phyloP scores from a whole-genome alignment of 1,140 invertebrate species.

The Globodera ellingtonae region DNA sequence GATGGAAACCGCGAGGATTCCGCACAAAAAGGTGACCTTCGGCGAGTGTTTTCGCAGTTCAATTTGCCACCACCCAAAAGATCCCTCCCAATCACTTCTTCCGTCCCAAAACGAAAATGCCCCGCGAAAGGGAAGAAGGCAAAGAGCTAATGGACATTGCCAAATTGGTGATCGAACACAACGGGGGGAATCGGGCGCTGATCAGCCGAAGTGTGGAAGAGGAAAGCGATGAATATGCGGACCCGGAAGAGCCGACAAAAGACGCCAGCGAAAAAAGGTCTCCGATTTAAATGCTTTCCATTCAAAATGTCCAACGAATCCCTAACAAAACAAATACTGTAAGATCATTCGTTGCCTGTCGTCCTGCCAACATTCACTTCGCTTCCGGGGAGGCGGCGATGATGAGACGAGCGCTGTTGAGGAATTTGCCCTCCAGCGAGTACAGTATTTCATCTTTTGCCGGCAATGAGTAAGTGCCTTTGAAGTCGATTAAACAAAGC shows the following conservation, averaged over 20 bases:
- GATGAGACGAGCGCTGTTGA: neutral
- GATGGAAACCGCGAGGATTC: conserved; percentile 5
- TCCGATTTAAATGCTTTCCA: neutral
- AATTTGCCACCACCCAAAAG: neutral
- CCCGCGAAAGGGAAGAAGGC: conserved; percentile 1
- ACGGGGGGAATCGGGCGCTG: neutral
- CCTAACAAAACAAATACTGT: no score
- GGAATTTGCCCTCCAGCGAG: neutral
- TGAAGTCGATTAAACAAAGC: neutral
- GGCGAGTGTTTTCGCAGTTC: neutral
- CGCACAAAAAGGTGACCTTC: neutral
- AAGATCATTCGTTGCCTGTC: neutral
- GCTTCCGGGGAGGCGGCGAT: neutral
- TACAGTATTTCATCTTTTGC: neutral
- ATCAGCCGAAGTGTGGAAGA: conserved; percentile 8
- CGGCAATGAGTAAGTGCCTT: conserved; percentile 1
- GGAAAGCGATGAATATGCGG: conserved; percentile 20
- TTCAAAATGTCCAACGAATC: no score
- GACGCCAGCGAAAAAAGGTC: neutral
- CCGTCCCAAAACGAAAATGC: neutral
- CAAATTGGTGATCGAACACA: conserved; percentile 21
- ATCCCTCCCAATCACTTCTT: neutral
- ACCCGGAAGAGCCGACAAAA: conserved; percentile 7
- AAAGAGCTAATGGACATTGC: conserved; percentile 30
- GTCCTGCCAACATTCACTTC: neutral